A percentile compares a stretch with the other conserved stretches of the same genome.
Conservation (phyloP, 2,797 vertebrate genomes). For the Spinibarbus caldwelli region DNA sequence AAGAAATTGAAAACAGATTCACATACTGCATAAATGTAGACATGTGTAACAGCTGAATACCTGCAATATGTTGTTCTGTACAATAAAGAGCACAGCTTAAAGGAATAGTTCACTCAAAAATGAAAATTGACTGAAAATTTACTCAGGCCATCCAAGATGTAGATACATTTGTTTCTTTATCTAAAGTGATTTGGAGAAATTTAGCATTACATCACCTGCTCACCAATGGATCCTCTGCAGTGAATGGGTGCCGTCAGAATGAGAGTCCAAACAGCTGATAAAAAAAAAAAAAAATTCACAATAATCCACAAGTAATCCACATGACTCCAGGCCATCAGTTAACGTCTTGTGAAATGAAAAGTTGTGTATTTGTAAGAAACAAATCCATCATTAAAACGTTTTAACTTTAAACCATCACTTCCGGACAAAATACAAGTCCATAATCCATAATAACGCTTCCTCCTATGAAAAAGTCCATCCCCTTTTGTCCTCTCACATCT, state of each 20-base stretch:
- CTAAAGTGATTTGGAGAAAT: neutral
- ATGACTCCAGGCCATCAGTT: neutral
- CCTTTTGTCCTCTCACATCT: neutral
- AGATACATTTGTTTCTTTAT: neutral
- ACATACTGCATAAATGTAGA: neutral
- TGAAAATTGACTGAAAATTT: too few relatives aligned
- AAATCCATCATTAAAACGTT: neutral
- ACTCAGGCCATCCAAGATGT: neutral
- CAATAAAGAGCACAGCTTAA: conserved; percentile 7
- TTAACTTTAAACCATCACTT: neutral
- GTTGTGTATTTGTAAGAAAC: neutral
- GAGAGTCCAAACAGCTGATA: neutral
- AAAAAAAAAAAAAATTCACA: neutral
- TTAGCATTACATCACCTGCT: neutral
- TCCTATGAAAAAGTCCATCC: too few relatives aligned
- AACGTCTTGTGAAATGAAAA: neutral
- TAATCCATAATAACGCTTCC: too few relatives aligned
- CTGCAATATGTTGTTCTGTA: neutral
- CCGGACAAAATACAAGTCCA: too few relatives aligned
- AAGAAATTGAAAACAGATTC: conserved; percentile 50
- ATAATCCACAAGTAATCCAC: neutral
- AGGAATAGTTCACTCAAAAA: neutral
- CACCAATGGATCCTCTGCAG: neutral
- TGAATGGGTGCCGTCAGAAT: neutral
- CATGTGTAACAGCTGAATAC: neutral